phyloP scores from a whole-genome alignment of 2,797 vertebrate genomes.

The Pteronotus mesoamericanus region DNA sequence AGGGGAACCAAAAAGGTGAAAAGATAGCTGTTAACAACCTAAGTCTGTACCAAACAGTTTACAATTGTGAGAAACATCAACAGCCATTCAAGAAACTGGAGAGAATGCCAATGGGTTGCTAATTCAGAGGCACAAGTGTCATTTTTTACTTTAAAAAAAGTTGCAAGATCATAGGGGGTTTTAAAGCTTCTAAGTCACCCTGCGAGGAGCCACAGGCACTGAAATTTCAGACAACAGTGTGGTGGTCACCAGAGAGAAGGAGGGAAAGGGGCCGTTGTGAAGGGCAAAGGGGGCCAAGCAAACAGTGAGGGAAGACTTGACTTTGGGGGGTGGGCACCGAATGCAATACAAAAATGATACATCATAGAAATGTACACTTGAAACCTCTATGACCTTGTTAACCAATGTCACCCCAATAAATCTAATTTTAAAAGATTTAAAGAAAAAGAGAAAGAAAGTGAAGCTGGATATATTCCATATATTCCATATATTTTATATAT shows the following conservation, averaged over 20 bases:
- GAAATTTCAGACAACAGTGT: background rate
- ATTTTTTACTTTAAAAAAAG: constrained; percentile 63
- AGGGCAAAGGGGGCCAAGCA: background rate
- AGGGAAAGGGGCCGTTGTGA: background rate
- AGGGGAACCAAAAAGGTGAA: constrained; percentile 24
- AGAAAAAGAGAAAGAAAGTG: background rate
- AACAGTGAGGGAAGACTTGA: background rate
- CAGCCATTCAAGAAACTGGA: constrained; percentile 52
- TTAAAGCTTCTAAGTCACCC: constrained; percentile 43
- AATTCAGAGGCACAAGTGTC: constrained; percentile 64
- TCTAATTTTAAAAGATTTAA: background rate
- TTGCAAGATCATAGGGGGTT: constrained; percentile 29
- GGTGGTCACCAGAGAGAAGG: background rate
- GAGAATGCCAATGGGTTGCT: constrained; percentile 39
- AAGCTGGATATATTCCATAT: too few relatives aligned
- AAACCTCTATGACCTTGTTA: background rate
- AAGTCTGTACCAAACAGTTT: constrained; percentile 32
- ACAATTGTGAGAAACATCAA: constrained; percentile 42
- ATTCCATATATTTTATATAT: too few relatives aligned
- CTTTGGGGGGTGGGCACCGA: background rate
- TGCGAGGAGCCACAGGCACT: background rate
- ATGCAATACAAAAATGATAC: background rate
- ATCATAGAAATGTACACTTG: background rate
- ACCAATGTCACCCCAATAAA: background rate
- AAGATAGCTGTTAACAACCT: constrained; percentile 37